Evolutionary conservation across 2,797 vertebrate genomes (phyloP).

Genomic region (Semaprochilodus insignis): DNA sequence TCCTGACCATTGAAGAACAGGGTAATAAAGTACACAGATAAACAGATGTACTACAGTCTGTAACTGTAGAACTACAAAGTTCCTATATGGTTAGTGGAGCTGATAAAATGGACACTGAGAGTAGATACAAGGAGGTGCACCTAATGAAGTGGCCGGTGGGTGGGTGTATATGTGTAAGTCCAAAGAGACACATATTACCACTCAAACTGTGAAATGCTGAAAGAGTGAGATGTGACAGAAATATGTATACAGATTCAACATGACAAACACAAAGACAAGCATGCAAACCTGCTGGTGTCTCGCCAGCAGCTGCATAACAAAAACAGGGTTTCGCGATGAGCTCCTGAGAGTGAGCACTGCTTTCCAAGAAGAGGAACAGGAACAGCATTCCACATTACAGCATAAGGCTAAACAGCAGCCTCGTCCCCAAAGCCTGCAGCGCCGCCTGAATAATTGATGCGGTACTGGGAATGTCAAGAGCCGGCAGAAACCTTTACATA

Average conservation of each 20-base stretch:
- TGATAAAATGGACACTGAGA: too few species aligned
- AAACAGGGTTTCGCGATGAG: slow-evolving; percentile 28
- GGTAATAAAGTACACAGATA: too few species aligned
- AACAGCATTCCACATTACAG: slow-evolving; percentile 34
- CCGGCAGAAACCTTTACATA: slow-evolving; percentile 49
- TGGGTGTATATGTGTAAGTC: too few species aligned
- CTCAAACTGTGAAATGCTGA: neutral
- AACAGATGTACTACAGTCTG: too few species aligned
- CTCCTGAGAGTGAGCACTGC: slow-evolving; percentile 28
- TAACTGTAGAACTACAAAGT: too few species aligned
- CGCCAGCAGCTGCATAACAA: slow-evolving; percentile 43
- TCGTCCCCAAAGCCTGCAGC: slow-evolving; percentile 47
- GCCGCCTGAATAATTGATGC: slow-evolving; percentile 60
- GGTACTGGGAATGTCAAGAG: slow-evolving; percentile 48
- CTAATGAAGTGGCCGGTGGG: too few species aligned
- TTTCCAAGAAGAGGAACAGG: slow-evolving; percentile 40
- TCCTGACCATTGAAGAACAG: too few species aligned
- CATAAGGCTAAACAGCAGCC: slow-evolving; percentile 52
- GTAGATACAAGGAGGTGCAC: too few species aligned
- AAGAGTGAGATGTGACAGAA: slow-evolving; percentile 9
- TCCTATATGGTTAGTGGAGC: too few species aligned
- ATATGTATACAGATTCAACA: slow-evolving; percentile 34
- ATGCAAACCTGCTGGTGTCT: slow-evolving; percentile 33
- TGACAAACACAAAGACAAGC: slow-evolving; percentile 23
- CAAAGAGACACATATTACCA: neutral